Percentiles rank a stretch among this genome's conserved stretches.
These are phyloP conservation scores for Zaprionus kolodkinae DNA, from an alignment of 1,140 invertebrate species.

Conservation along the genomic window DNA sequence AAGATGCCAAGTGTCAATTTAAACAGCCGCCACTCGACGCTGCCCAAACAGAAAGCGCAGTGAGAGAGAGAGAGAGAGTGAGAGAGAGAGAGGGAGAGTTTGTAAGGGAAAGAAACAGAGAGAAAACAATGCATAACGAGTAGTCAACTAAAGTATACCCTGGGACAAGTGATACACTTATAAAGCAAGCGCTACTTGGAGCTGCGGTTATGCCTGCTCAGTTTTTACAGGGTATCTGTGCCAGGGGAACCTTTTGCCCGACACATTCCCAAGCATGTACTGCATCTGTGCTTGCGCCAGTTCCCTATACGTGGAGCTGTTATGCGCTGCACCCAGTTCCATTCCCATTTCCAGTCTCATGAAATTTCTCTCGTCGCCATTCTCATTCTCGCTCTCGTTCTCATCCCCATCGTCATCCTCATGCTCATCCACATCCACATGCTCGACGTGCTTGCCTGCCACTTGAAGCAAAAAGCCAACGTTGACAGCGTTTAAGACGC, in stretches of 20 bases:
- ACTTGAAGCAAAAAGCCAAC: slow-evolving; percentile 81
- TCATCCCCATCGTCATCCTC: slow-evolving; percentile 23
- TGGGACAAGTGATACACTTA: background rate
- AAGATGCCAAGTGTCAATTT: slow-evolving; percentile 82
- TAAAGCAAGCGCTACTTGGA: too few species aligned
- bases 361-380: background rate
- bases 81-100: background rate
- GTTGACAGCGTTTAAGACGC: slow-evolving; percentile 80
- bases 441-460: slow-evolving; percentile 48
- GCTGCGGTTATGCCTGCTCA: too few species aligned
- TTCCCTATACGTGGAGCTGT: background rate
- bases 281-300: background rate
- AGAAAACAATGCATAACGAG: background rate
- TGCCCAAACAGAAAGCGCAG: slow-evolving; percentile 13
- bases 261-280: background rate
- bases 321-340: background rate
- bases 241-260: slow-evolving; percentile 50
- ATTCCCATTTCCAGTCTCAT: slow-evolving; percentile 17
- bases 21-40: slow-evolving; percentile 69
- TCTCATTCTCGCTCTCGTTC: background rate
- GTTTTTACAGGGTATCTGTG: slow-evolving; percentile 18
- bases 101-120: background rate
- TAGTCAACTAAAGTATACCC: background rate
- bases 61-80: background rate
- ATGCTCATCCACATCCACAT: slow-evolving; percentile 5